phyloP scores from a whole-genome alignment of 2,888 invertebrate species.

The Ernsta delagoae region DNA sequence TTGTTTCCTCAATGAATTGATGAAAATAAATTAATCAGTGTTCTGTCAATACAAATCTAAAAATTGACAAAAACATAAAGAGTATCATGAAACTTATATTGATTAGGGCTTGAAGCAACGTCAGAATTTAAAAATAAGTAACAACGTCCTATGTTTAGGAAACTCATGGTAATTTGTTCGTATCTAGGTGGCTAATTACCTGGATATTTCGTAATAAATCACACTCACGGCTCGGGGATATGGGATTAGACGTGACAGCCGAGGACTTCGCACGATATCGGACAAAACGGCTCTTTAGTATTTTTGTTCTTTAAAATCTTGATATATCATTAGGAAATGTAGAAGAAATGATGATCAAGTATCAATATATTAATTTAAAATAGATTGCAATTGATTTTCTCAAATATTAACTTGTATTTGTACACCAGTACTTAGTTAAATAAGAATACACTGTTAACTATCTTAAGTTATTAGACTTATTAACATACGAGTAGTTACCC shows the following conservation, averaged over 20 bases:
- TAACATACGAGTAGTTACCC: neutral
- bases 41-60: neutral
- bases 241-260: slow-evolving; percentile 18
- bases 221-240: slow-evolving; percentile 24
- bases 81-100: neutral
- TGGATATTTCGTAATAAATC: slow-evolving; percentile 34
- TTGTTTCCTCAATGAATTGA: no score
- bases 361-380: no score
- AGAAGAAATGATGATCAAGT: no score
- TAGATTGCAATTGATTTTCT: no score
- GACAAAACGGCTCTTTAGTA: slow-evolving; percentile 10
- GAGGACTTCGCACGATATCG: slow-evolving; percentile 10
- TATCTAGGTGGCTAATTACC: slow-evolving; percentile 27
- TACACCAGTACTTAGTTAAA: no score
- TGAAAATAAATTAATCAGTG: no score
- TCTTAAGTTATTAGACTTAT: no score
- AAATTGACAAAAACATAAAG: neutral
- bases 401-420: no score
- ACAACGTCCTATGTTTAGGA: neutral
- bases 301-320: neutral
- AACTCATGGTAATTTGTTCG: slow-evolving; percentile 7
- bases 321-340: no score
- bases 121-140: neutral
- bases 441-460: no score
- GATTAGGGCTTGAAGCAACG: no score